Evolutionary conservation across 2,888 invertebrate genomes (phyloP).

Genomic region (Acronicta psi): DNA sequence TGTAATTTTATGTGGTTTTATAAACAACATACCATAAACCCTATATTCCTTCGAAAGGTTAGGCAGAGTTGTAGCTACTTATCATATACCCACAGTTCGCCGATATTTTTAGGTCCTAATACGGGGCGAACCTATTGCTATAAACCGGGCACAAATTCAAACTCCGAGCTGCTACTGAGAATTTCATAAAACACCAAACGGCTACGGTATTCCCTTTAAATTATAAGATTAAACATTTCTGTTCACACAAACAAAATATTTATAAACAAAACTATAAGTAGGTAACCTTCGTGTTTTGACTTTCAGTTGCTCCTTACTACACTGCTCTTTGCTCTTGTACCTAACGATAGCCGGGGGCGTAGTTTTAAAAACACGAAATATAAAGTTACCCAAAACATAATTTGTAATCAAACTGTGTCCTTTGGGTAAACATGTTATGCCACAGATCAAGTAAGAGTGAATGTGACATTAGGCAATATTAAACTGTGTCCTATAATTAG

Average conservation of each 20-base stretch:
- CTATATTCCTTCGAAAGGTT: too few relatives aligned
- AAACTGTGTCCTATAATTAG: constrained; percentile 46
- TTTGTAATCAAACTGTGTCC: constrained; percentile 38
- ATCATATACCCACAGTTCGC: too few relatives aligned
- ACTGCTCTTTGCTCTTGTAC: too few relatives aligned
- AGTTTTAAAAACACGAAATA: constrained; percentile 32
- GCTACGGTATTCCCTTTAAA: too few relatives aligned
- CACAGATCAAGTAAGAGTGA: constrained; percentile 56
- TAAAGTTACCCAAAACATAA: constrained; percentile 38
- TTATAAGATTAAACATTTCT: not conserved
- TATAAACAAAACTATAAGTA: constrained; percentile 3
- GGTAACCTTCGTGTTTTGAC: not conserved
- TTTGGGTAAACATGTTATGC: constrained; percentile 51
- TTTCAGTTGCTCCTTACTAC: not conserved
- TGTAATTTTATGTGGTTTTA: constrained; percentile 24
- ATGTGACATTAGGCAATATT: constrained; percentile 53
- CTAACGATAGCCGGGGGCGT: constrained; percentile 22
- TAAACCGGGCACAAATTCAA: too few relatives aligned
- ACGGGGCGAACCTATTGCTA: too few relatives aligned
- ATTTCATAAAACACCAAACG: too few relatives aligned
- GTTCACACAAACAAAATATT: not conserved
- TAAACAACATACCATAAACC: too few relatives aligned
- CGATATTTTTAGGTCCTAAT: too few relatives aligned
- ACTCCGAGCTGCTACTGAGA: too few relatives aligned
- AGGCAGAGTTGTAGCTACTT: too few relatives aligned